These are phyloP conservation scores for Drosophila paulistorum DNA, from an alignment of 1,140 invertebrate species.

Conservation along the genomic window DNA sequence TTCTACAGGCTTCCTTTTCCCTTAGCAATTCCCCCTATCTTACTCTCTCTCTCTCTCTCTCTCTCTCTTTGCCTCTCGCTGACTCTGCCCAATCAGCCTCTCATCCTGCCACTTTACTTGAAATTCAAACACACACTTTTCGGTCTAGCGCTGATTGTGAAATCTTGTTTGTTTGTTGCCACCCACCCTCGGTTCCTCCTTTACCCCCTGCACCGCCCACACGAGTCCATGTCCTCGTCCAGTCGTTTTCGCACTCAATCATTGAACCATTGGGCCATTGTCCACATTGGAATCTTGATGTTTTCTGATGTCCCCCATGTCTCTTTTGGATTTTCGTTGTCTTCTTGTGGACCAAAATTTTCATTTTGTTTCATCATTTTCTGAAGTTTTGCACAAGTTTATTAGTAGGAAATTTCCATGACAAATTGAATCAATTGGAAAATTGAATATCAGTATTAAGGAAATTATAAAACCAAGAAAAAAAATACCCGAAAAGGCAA, in stretches of 20 bases:
- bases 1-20: neutral
- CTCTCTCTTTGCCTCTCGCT: no score
- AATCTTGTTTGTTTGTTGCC: constrained; percentile 74
- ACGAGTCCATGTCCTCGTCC: neutral
- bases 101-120: constrained; percentile 58
- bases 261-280: constrained; percentile 40
- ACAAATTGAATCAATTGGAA: constrained; percentile 38
- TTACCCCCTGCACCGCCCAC: neutral
- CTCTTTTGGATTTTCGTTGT: constrained; percentile 6
- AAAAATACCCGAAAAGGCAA: constrained; percentile 4
- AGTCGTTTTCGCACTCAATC: constrained; percentile 19
- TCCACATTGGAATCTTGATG: constrained; percentile 23
- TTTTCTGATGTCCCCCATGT: neutral
- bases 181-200: neutral
- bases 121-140: constrained; percentile 73
- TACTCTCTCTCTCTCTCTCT: no score
- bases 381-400: constrained; percentile 37
- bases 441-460: constrained; percentile 30
- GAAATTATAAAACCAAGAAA: neutral
- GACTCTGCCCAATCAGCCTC: constrained; percentile 10
- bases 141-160: constrained; percentile 71
- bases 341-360: neutral
- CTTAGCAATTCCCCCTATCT: neutral
- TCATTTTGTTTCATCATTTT: constrained; percentile 4
- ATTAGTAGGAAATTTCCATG: constrained; percentile 29